These are phyloP conservation scores for Phylloscopus whistleri DNA, from an alignment of 2,113 vertebrate species.

Conservation along the genomic window DNA sequence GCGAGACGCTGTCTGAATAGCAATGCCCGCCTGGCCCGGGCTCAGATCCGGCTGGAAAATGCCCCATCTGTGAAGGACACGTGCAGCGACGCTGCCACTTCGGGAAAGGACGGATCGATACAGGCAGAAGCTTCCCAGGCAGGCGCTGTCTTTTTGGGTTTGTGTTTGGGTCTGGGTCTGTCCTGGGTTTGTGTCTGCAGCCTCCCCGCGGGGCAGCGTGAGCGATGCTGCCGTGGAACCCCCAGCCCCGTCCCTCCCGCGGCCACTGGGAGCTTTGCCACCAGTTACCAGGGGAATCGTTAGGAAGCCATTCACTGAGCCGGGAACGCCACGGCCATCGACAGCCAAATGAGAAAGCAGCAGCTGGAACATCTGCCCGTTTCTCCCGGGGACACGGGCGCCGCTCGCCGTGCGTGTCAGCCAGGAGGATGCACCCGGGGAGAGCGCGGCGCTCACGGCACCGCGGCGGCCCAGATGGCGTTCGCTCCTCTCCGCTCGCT, in stretches of 20 bases:
- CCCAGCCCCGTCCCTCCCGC: background rate
- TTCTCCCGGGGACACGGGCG: background rate
- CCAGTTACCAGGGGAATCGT: background rate
- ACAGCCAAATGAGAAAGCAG: background rate
- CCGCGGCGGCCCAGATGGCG: background rate
- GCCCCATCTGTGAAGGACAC: background rate
- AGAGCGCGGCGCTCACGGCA: background rate
- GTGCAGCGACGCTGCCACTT: background rate
- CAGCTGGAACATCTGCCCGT: background rate
- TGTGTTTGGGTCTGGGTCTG: background rate
- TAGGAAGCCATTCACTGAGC: background rate
- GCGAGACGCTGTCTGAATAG: background rate
- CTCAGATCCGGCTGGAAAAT: background rate
- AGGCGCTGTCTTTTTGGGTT: background rate
- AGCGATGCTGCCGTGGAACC: background rate
- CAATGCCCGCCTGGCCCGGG: background rate
- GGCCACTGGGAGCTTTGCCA: background rate
- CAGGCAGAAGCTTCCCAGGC: background rate
- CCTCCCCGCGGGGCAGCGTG: background rate
- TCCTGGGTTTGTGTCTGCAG: background rate
- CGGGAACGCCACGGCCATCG: background rate
- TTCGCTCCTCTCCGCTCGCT: accelerated
- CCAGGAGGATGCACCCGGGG: background rate
- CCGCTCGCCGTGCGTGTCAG: background rate
- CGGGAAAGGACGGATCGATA: background rate